These are phyloP conservation scores for Parapristionchus giblindavisi DNA, from an alignment of 2,888 invertebrate species.

Conservation along the genomic window DNA sequence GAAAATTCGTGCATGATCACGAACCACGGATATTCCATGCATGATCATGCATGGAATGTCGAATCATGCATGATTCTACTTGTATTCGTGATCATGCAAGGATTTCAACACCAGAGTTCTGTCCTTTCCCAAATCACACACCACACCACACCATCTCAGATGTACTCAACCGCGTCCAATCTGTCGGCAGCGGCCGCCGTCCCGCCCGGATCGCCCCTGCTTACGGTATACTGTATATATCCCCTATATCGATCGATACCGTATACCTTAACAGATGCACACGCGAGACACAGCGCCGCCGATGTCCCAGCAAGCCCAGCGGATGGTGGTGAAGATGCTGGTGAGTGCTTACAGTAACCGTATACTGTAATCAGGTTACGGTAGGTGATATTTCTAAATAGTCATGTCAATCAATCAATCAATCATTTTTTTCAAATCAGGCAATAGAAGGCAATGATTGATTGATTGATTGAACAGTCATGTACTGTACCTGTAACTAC, in stretches of 20 bases:
- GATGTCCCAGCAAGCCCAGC: slow-evolving; percentile 65
- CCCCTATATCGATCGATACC: background rate
- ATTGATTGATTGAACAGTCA: background rate
- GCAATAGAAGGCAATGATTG: too few relatives aligned
- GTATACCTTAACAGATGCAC: slow-evolving; percentile 47
- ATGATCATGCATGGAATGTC: too few relatives aligned
- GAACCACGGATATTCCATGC: too few relatives aligned
- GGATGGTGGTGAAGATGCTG: slow-evolving; percentile 68
- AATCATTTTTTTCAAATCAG: background rate
- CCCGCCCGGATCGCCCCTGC: slow-evolving; percentile 12
- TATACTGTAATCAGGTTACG: background rate
- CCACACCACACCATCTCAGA: background rate
- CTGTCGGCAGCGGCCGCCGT: too few relatives aligned
- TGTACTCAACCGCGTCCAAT: slow-evolving; percentile 33
- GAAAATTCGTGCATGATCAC: too few relatives aligned
- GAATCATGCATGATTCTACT: too few relatives aligned
- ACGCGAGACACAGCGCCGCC: slow-evolving; percentile 54
- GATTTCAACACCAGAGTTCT: too few relatives aligned
- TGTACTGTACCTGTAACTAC: background rate
- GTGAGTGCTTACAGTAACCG: slow-evolving; percentile 41
- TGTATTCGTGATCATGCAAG: too few relatives aligned
- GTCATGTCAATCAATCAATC: background rate
- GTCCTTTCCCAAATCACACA: background rate
- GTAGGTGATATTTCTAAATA: background rate
- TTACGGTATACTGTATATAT: slow-evolving; percentile 7